Evolutionary conservation across 2,113 vertebrate species (phyloP).

Genomic region (Xiphorhynchus elegans): DNA sequence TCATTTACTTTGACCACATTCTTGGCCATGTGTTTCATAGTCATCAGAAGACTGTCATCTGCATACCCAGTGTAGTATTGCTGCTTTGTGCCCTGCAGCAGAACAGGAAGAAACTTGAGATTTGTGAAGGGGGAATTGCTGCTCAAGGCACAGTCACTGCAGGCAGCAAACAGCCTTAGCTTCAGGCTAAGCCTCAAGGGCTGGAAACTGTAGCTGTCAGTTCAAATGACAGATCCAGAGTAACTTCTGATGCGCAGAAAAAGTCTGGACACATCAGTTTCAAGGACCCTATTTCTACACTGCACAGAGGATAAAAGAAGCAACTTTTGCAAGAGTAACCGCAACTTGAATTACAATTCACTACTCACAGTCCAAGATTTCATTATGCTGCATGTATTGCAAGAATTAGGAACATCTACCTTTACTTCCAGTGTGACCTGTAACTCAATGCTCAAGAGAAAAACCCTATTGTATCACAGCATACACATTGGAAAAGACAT

Average conservation of each 20-base stretch:
- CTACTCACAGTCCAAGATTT: neutral
- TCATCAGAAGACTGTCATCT: constrained; percentile 75
- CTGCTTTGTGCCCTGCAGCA: constrained; percentile 81
- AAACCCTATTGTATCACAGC: neutral
- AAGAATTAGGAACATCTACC: neutral
- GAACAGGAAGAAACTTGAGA: accelerated
- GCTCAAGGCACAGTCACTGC: neutral
- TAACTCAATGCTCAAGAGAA: neutral
- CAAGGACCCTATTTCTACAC: neutral
- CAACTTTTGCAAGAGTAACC: neutral
- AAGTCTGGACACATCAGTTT: neutral
- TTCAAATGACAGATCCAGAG: neutral
- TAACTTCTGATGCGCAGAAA: neutral
- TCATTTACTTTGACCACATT: constrained; percentile 85
- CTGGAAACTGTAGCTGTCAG: neutral
- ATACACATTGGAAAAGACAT: accelerated
- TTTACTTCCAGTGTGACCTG: neutral
- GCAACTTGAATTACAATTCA: neutral
- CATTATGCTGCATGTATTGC: accelerated
- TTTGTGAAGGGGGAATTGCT: neutral
- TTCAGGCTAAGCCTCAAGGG: neutral
- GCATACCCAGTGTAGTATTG: constrained; percentile 86
- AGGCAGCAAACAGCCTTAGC: neutral
- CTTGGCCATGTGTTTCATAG: constrained; percentile 91
- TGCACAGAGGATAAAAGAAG: neutral